Base-by-base conservation (phyloP, 2,888 invertebrate species). In the Lithophane ornitopus region DNA sequence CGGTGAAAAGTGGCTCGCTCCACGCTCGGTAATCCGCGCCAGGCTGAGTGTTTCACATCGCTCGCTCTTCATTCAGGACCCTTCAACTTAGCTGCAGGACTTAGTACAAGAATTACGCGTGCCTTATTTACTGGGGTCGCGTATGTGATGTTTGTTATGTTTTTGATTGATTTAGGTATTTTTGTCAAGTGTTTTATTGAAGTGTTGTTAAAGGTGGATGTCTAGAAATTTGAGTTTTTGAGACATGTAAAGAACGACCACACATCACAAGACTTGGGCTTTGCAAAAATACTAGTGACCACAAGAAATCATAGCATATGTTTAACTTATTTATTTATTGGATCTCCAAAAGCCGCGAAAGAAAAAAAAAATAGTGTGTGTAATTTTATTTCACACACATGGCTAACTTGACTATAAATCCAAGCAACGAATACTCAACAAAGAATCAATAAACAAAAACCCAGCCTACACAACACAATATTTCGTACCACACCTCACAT, bases 11-110 rank as follows among this genome's bases (percentile, higher is more conserved):
- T 88, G 89, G 89, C 89, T 89, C 87, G 82, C 86, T 81, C 78
- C 66, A 74, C 91, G 86, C 81, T 78, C 70, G 74, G 92, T 93
- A 93, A 94, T 93, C 94, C 93, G 89, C 92, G 92, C 93, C 91
- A 89, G 87, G 85, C 84, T 89, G 90, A 94, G 93, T 92, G 92
- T 91, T 92, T 91, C 91, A 93, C 94, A 92, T 93, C 92, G 93
- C 87, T 89, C 89, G 91, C 93, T 93, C 93, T 93, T 92, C 93
- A 93, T 94, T 92, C 93, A 87, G 89, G 85, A 89, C 92, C 91
- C 92, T 93, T 92, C 91, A 93, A 93, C 93, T 91, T 90, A 92
- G 87, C 66, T 77, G 78, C 59, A 70, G 78, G 84, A 87, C 88
- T 88, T 82, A 84, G 85, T 82, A 72, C 69, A 71, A 72, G 84